Conservation (phyloP, 2,888 invertebrate genomes). For the Drosophila seclusa region DNA sequence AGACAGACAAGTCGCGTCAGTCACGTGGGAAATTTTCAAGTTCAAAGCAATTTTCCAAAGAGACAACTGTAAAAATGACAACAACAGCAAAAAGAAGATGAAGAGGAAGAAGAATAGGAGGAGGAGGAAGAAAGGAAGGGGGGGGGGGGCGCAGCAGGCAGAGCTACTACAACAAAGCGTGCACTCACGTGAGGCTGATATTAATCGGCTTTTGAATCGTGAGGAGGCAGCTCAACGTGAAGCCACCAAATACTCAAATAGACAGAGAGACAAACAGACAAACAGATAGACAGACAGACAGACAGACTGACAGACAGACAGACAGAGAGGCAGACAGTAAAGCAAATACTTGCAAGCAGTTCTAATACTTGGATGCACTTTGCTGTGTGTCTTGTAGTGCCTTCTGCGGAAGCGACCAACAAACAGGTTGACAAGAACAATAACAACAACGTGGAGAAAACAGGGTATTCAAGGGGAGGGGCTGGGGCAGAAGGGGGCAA, state of each 20-base stretch:
- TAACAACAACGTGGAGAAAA: constrained; percentile 24
- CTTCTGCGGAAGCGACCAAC: constrained; percentile 57
- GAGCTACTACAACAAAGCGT: constrained; percentile 65
- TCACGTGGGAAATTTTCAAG: constrained; percentile 82
- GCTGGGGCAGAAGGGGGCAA: neutral
- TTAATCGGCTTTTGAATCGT: constrained; percentile 79
- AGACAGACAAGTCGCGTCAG: constrained; percentile 42
- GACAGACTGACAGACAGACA: neutral
- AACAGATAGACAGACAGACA: constrained; percentile 8
- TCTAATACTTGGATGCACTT: constrained; percentile 28
- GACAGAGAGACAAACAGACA: constrained; percentile 15
- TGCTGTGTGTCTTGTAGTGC: constrained; percentile 9
- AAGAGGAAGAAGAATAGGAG: constrained; percentile 9
- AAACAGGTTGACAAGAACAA: constrained; percentile 64
- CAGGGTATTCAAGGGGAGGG: neutral
- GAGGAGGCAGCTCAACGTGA: constrained; percentile 49
- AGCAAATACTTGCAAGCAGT: constrained; percentile 44
- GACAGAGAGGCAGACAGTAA: neutral
- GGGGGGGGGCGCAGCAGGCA: neutral
- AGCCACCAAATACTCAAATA: constrained; percentile 12
- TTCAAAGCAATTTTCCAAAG: constrained; percentile 77
- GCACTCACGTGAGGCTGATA: constrained; percentile 78
- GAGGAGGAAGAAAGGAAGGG: constrained; percentile 1
- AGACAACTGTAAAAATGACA: constrained; percentile 64
- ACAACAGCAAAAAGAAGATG: constrained; percentile 11